Evolutionary conservation across 2,888 invertebrate species (phyloP), one percentile per base, ranked within the genome.

Genomic region (Apoda limacodes): DNA sequence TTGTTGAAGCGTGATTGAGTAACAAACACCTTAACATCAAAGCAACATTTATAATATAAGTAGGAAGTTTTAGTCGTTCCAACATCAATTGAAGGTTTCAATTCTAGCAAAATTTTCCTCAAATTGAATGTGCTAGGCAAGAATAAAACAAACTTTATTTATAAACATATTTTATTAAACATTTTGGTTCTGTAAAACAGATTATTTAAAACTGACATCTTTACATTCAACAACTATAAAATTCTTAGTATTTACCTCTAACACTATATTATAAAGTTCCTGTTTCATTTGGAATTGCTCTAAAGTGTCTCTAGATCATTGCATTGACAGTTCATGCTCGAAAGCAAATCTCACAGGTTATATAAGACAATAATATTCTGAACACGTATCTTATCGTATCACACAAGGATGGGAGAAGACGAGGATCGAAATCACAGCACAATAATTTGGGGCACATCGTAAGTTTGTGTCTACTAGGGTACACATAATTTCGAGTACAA

Each of bases 221-320:
- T 75, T 75, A 80, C 75, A 78, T 76, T 78, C 72, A 78, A 76
- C 76, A 72, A 70, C 75, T 78, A 78, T 75, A 80, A 76, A 78
- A 76, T 75, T 70, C 71, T 70, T 72, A 69, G 67, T 66, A 63
- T 64, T 60, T 45, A 61, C 56, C 51, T 63, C 66, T 76, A 75
- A 68, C 53, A 60, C 67, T 75, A 69, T 17, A 17, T 17, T 17
- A 17, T 69, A 70, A n/a, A 65, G 67, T 74, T 64, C 59, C 7
- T 62, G 69, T 63, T 64, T 55, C 53, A 53, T 52, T 58, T 62
- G 60, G 58, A 57, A 60, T 60, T 52, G 51, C 51, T 60, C 42
- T 57, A n/a, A n/a, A 55, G 50, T 52, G 51, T 48, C 56, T 52
- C 52, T 51, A 40, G 50, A 48, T 55, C 43, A 46, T 46, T 50